phyloP scores from a whole-genome alignment of 2,113 vertebrate species.

The Pithys albifrons region DNA sequence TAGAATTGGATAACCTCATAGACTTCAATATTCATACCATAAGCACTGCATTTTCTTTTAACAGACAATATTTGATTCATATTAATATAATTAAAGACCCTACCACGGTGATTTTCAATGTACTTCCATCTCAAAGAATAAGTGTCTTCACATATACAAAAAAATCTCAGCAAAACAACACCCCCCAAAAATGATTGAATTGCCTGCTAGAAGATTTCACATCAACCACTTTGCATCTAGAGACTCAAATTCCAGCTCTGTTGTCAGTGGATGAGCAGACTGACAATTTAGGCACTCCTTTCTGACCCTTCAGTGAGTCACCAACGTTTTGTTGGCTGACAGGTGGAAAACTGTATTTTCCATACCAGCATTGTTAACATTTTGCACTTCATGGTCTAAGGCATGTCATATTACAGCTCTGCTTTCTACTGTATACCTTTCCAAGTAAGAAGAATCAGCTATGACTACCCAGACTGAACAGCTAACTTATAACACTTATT shows the following conservation, averaged over 20 bases:
- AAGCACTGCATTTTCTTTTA: background rate
- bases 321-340: background rate
- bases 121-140: background rate
- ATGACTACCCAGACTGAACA: background rate
- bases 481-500: fast-evolving
- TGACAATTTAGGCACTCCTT: background rate
- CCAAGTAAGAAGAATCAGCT: background rate
- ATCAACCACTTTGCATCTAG: background rate
- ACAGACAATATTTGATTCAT: background rate
- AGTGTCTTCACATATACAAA: background rate
- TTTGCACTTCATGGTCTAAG: background rate
- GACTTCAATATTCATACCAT: background rate
- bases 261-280: background rate
- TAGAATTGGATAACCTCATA: background rate
- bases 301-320: background rate
- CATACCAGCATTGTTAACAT: background rate
- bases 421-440: background rate
- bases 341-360: background rate
- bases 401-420: background rate
- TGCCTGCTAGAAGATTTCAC: background rate
- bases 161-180: background rate
- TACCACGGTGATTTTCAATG: background rate
- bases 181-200: background rate
- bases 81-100: background rate
- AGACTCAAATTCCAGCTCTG: background rate